Conservation (phyloP, 2,888 invertebrate genomes). For the Heliothis peltigera region DNA sequence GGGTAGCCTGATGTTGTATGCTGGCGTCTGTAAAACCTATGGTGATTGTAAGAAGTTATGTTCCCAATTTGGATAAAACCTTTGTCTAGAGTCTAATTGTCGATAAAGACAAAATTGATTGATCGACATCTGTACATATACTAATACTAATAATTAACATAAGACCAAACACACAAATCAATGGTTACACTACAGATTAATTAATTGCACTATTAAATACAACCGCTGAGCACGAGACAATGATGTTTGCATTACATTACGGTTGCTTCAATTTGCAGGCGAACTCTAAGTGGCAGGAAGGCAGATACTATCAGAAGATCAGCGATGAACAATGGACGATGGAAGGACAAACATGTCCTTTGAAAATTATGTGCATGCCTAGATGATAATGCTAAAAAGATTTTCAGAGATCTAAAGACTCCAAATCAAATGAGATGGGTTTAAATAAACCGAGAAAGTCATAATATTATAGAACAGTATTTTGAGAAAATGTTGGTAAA, state of each 20-base stretch:
- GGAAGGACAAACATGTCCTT: no score
- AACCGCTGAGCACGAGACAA: constrained; percentile 23
- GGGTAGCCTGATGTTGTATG: no score
- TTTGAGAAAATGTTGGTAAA: no score
- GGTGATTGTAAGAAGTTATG: no score
- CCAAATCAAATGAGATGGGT: no score
- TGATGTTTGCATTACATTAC: constrained; percentile 30
- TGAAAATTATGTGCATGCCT: not conserved
- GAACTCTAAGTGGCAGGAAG: constrained; percentile 8
- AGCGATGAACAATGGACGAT: constrained; percentile 7
- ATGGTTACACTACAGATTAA: constrained; percentile 6
- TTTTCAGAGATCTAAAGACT: no score
- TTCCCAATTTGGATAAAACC: no score
- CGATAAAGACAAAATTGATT: no score
- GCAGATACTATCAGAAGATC: constrained; percentile 20
- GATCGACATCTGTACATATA: not conserved
- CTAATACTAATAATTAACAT: constrained; percentile 4
- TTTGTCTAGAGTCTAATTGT: no score
- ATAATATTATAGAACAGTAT: no score
- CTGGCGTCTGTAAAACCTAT: no score
- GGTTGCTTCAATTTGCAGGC: constrained; percentile 10
- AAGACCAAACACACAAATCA: constrained; percentile 8
- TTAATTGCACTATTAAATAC: constrained; percentile 30
- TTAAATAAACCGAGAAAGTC: no score
- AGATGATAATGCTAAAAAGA: not conserved